Evolutionary conservation across 2,888 invertebrate species (phyloP).

Genomic region (Gymnocheta viridis): DNA sequence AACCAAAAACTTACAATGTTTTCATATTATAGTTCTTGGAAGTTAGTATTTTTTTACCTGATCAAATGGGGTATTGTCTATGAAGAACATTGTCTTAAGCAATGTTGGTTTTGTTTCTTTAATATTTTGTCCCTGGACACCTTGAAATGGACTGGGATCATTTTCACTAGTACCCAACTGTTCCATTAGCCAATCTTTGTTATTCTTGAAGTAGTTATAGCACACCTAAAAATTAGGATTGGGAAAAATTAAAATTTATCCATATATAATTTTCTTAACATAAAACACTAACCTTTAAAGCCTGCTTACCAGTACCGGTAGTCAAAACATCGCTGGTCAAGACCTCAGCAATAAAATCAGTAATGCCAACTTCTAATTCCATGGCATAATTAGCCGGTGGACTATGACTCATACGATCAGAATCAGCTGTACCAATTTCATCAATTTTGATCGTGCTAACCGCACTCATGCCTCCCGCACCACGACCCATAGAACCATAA

Average conservation of each 20-base stretch:
- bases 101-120: constrained; percentile 83
- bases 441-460: constrained; percentile 80
- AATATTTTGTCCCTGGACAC: constrained; percentile 81
- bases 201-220: constrained; percentile 87
- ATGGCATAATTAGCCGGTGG: constrained; percentile 79
- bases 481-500: constrained; percentile 60
- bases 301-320: constrained; percentile 84
- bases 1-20: too few species aligned
- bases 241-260: neutral
- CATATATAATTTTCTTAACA: neutral
- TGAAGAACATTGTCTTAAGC: constrained; percentile 90
- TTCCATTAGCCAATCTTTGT: constrained; percentile 87
- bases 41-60: constrained; percentile 83
- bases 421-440: constrained; percentile 75
- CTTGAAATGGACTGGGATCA: constrained; percentile 78
- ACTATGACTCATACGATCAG: constrained; percentile 78
- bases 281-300: constrained; percentile 81
- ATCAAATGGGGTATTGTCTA: constrained; percentile 89
- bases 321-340: constrained; percentile 86
- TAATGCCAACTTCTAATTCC: constrained; percentile 82
- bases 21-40: too few species aligned
- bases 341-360: constrained; percentile 83
- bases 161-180: constrained; percentile 83
- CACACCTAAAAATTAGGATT: constrained; percentile 83
- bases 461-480: constrained; percentile 76